Base-by-base conservation (phyloP, 2,797 vertebrate genomes). In the Arnoldichthys spilopterus region DNA sequence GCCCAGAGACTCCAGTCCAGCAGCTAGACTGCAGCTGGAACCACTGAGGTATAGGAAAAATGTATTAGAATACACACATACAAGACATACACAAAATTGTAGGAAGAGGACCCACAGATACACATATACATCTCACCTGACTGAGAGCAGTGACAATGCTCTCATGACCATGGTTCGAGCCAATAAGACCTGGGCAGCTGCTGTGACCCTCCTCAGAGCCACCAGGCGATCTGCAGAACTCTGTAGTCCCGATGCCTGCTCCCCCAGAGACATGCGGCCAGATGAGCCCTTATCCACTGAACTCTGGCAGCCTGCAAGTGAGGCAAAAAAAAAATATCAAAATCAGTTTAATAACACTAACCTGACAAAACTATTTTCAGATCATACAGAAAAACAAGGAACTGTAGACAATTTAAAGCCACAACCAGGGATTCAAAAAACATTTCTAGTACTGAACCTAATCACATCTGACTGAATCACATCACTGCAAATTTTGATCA, bases 101-200 rank as follows among this genome's bases (percentile, higher is more conserved):
- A 6, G 7, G 58, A 20, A 34, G 7, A n/a, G 37, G n/a, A 40
- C 20, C 59, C 30, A 70, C 16, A 70, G 54, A 62, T 6, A 30
- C n/a, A 32, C 74, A 20, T 1, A 63, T 18, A 32, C 28, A 47
- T 74, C 74, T 79, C 47, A 88, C 95, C 95, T 96, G 87, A 96
- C 95, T 8, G 98, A 99, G n/a, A 99, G 91, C 53, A 99, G 94
- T 0, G 97, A 99, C 75, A 99, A 92, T 0, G 97, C 97, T 86
- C 98, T 94, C 98, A 99, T 99, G 84, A 99, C 97, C 98, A 99
- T 99, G n/a, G 97, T 99, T 86, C 98, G 92, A 79, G 98, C 97
- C 82, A 99, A 91, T 64, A 99, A 95, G 56, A 99, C 97, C 87
- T 99, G 98, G 2, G 98, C 96, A 0, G 98, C 98, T 12, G 96